Base-by-base conservation (phyloP, 2,113 vertebrate species). In the Zeus faber region DNA sequence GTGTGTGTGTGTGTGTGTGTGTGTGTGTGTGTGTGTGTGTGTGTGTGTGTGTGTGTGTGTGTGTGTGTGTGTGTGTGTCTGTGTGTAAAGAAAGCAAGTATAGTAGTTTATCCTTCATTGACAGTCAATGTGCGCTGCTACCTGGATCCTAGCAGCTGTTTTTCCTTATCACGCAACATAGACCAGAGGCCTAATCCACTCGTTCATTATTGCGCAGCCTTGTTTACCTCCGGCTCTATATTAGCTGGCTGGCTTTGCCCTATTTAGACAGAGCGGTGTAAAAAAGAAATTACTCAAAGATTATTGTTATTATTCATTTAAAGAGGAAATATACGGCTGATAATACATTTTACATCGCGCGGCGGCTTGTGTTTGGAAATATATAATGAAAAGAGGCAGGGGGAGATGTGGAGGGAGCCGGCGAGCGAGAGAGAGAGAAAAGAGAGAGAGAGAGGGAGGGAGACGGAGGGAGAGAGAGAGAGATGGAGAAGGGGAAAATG, bases 271-370 rank as follows among this genome's bases (percentile, higher is more conserved):
- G 61, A 46, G 65, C 63, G 5, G 64, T 8, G 54, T 68, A 67
- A 81, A 79, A 85, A 76, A 78, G 77, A 88, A 88, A 88, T 87
- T 81, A 87, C 80, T 70, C 67, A 54, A 58, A 83, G 83, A 87
- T 90, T 87, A 84, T 79, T 87, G 85, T 86, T 88, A 86, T 89
- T 88, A 85, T 87, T 87, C 83, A 88, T 85, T 85, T 85, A 85
- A 88, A 89, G 74, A 83, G 70, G 70, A 83, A 76, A 81, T 82
- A 80, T 79, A 84, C 52, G 62, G 66, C 73, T 68, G 72, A 84
- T 89, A 82, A 89, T 88, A 74, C 79, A 85, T 84, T 87, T 89
- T 83, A 87, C 83, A 85, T 85, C 77, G 71, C 17, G 61, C 76
- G 51, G 70, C 64, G 21, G 74, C 76, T 77, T 72, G 74, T 82